phyloP scores from a whole-genome alignment of 2,888 invertebrate genomes.

The Lamproptera curius region DNA sequence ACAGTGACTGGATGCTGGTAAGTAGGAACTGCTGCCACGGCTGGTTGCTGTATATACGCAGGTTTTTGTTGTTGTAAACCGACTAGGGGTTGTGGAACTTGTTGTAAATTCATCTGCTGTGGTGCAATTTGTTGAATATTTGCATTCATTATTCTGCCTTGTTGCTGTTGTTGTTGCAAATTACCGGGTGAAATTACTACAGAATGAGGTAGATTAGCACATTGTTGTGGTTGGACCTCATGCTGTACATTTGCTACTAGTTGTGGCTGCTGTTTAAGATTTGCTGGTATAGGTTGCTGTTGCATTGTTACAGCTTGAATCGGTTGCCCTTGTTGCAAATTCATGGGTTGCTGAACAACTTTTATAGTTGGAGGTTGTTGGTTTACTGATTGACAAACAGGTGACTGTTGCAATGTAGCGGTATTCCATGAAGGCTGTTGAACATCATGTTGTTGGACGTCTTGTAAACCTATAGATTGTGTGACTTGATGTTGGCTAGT shows the following conservation, averaged over 20 bases:
- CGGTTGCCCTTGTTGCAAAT: conserved; percentile 11
- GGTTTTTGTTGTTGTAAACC: neutral
- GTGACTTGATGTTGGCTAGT: conserved; percentile 9
- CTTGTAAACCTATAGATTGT: conserved; percentile 12
- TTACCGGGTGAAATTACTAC: neutral
- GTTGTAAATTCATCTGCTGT: conserved; percentile 4
- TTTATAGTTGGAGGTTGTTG: conserved; percentile 22
- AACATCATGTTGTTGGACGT: conserved; percentile 7
- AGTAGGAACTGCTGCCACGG: conserved; percentile 3
- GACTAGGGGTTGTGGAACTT: neutral
- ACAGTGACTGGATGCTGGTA: conserved; percentile 7
- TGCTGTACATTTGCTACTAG: conserved; percentile 5
- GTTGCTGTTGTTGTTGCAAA: conserved; percentile 1
- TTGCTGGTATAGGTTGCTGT: neutral
- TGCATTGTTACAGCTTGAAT: conserved; percentile 7
- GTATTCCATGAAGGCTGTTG: conserved; percentile 19
- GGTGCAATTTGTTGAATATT: conserved; percentile 1
- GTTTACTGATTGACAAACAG: conserved; percentile 9
- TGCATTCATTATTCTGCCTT: too few relatives aligned
- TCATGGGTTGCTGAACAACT: conserved; percentile 12
- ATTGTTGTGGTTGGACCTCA: neutral
- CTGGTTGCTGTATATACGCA: conserved; percentile 4
- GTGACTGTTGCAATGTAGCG: conserved; percentile 22
- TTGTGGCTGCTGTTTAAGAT: conserved; percentile 5
- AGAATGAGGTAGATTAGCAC: conserved; percentile 2